Base-by-base conservation (phyloP, 1,140 invertebrate genomes). In the Octopus bimaculoides region DNA sequence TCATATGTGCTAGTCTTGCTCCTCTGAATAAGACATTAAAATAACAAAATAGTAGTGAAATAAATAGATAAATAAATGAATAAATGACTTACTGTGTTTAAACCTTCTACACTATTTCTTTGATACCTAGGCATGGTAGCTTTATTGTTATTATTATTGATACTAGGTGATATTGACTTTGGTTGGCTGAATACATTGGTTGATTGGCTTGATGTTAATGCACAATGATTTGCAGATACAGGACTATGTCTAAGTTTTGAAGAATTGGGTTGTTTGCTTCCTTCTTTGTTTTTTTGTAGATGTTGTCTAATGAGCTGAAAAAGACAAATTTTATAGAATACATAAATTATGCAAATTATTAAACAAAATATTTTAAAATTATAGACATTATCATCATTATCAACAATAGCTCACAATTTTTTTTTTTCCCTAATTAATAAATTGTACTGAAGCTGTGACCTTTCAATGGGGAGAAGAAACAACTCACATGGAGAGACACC, bases 91-190 rank as follows among this genome's bases (percentile, higher is more conserved):
- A 89, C 89, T 87, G 95, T 94, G 90, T 95, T 96, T 4, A 96
- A 91, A 61, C 94, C 95, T 90, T 96, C 95, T 41, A 95, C 94
- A 76, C 95, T 96, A 83, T 93, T 95, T 79, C 95, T 81, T 54
- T 86, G 86, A 61, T 82, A 85, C 17, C 84, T 78, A 14, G 85
- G 91, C 90, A 95, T 94, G 79, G 91, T 86, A 52, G 85, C 81
- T 85, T 92, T 92, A 76, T 92, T 92, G 87, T 91, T 92, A 85
- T 84, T 66, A 12, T 12, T 12, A 14, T 14, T 66, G 12, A n/a
- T n/a, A 14, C 12, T 75, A 53, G 14, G 41, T 53, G 52, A 7
- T 75, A 53, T 52, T 53, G 74, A 75, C 74, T 75, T 75, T 52
- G 74, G 74, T 52, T 53, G 41, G 20, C 20, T 75, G 74, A 75